Base-by-base conservation (phyloP, 2,888 invertebrate species). In the Ernsta delagoae region DNA sequence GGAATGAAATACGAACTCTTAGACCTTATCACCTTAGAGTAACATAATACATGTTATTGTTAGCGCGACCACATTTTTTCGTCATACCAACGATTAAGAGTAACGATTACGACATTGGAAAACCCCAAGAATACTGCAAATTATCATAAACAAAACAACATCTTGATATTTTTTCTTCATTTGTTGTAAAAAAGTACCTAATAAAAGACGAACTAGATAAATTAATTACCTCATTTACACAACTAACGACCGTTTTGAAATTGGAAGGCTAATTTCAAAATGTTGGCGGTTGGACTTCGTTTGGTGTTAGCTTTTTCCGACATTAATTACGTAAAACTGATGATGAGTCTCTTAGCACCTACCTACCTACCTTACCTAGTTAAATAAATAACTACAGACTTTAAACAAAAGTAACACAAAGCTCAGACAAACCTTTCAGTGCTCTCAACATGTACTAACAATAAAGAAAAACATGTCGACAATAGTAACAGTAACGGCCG, bases 151-250 rank as follows among this genome's bases (percentile, higher is more conserved):
- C 73, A 74, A 71, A 73, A 71, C 72, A 74, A 75, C 73, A 77
- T 77, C 72, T 73, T 74, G 70, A 69, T 69, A 70, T 74, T 73
- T 72, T 74, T 69, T 56, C 48, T 34, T 53, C 16, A 16, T 50
- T 50, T 50, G 50, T 50, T 50, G 24, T 8, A 8, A 8, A 50
- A 50, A 4, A 66, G 60, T 39, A 6, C 59, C 39, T 16, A 39
- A 31, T 79, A 79, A 76, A 79, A 79, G 80, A 77, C 79, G 11
- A 31, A n/a, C n/a, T 9, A 43, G 9, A 5, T 45, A 4, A 45
- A 45, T 45, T 5, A 45, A n/a, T 45, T 45, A n/a, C 41, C 9
- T 41, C 7, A 41, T 41, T 41, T 9, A 41, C 4, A 11, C 11
- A n/a, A 3, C n/a, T 45, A 11, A 45, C 45, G 45, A 45, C 4